These are phyloP conservation scores for Pluvialis apricaria DNA, from an alignment of 2,113 vertebrate genomes.

Conservation along the genomic window DNA sequence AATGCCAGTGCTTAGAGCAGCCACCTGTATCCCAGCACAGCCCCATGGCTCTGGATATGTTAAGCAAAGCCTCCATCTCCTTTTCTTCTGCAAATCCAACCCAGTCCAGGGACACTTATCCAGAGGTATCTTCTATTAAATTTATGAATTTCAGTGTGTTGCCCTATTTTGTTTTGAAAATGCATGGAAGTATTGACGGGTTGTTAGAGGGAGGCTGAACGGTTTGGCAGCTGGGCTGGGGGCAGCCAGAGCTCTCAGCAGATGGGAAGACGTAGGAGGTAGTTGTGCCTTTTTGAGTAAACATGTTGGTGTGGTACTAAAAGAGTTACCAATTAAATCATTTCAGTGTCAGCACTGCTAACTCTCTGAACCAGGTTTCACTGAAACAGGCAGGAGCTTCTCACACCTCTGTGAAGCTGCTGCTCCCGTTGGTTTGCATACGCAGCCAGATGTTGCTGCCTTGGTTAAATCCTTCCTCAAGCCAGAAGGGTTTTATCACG, in stretches of 20 bases:
- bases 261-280: not conserved
- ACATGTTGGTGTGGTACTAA: not conserved
- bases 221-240: not conserved
- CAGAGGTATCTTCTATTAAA: not conserved
- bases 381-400: not conserved
- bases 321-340: not conserved
- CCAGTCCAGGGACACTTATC: not conserved
- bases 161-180: not conserved
- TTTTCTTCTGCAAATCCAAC: not conserved
- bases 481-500: not conserved
- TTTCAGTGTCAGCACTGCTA: not conserved
- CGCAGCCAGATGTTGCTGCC: not conserved
- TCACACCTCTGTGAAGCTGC: not conserved
- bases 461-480: not conserved
- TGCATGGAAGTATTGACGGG: not conserved
- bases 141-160: not conserved
- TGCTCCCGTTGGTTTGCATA: not conserved
- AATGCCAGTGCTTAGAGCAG: not conserved
- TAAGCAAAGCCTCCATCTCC: not conserved
- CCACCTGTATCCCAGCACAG: not conserved
- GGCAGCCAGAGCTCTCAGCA: not conserved
- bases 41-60: rapidly evolving
- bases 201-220: not conserved
- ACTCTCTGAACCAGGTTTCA: not conserved
- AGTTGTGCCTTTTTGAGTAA: constrained; percentile 16